Evolutionary conservation across 1,140 invertebrate genomes (phyloP).

Genomic region (Xylocopa sonorina): DNA sequence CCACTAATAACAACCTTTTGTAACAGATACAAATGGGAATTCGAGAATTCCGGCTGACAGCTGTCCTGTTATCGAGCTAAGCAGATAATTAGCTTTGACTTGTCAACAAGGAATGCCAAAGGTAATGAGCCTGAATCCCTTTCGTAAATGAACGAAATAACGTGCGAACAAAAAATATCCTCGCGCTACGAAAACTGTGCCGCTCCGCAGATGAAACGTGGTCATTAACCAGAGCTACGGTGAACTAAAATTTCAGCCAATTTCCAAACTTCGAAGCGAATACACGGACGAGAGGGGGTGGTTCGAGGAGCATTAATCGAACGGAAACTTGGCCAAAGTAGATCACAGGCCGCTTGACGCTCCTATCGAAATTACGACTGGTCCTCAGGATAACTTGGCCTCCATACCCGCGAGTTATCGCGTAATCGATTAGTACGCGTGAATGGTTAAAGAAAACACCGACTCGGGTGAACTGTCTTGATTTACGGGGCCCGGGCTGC

Average conservation of each 20-base stretch:
- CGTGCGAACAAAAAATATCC: no score
- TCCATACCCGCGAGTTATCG: not conserved
- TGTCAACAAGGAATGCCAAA: not conserved
- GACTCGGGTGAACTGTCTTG: constrained; percentile 6
- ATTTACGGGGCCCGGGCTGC: constrained; percentile 17
- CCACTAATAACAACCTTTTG: constrained; percentile 12
- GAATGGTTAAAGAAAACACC: not conserved
- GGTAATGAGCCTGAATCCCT: constrained; percentile 13
- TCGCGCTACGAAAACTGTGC: no score
- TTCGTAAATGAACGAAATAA: no score
- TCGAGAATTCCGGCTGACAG: constrained; percentile 11
- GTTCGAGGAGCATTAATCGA: constrained; percentile 22
- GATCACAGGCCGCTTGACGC: not conserved
- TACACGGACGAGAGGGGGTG: not conserved
- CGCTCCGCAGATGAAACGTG: not conserved
- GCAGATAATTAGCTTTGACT: constrained; percentile 31
- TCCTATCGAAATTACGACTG: constrained; percentile 8
- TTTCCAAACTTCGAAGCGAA: constrained; percentile 3
- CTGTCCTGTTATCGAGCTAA: not conserved
- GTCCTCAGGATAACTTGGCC: not conserved
- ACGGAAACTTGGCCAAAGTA: constrained; percentile 18
- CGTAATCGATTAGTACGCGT: not conserved
- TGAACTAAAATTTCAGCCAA: not conserved
- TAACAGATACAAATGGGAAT: constrained; percentile 1
- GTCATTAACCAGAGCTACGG: not conserved